These are phyloP conservation scores for Meloidogyne floridensis DNA, from an alignment of 1,140 invertebrate genomes.

Conservation along the genomic window DNA sequence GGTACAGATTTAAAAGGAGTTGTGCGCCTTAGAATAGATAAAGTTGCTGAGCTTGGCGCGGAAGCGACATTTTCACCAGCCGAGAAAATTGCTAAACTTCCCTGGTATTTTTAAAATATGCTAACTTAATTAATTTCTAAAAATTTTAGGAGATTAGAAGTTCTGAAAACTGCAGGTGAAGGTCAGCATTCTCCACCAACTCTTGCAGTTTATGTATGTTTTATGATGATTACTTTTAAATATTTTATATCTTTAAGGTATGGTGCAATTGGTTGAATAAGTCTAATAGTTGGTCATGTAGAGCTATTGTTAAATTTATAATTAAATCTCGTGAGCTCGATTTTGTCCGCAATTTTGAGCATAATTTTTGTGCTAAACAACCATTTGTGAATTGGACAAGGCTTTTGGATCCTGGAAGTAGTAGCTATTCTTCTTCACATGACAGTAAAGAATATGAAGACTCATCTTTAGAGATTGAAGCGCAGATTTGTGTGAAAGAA, in stretches of 20 bases:
- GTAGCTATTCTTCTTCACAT: neutral
- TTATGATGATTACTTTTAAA: no score
- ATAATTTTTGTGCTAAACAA: constrained; percentile 26
- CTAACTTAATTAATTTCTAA: neutral
- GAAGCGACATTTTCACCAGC: constrained; percentile 19
- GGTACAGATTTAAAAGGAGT: constrained; percentile 19
- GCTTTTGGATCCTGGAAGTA: constrained; percentile 10
- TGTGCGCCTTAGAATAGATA: constrained; percentile 15
- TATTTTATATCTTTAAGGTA: neutral
- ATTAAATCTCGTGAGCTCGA: constrained; percentile 29
- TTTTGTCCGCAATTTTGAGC: constrained; percentile 25
- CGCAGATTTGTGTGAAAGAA: constrained; percentile 23
- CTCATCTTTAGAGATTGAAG: constrained; percentile 25
- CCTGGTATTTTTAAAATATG: constrained; percentile 12
- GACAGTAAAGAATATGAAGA: constrained; percentile 4
- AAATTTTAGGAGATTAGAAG: constrained; percentile 31
- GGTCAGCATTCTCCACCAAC: constrained; percentile 24
- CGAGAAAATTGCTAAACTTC: constrained; percentile 26
- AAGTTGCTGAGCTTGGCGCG: constrained; percentile 10
- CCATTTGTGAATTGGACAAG: constrained; percentile 30
- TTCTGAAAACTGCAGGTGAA: constrained; percentile 26
- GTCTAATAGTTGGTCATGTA: constrained; percentile 20
- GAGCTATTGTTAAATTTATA: constrained; percentile 31
- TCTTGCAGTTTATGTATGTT: constrained; percentile 18
- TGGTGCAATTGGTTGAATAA: constrained; percentile 32